Base-by-base conservation (phyloP, 2,113 vertebrate species). In the Prochilodus magdalenae region DNA sequence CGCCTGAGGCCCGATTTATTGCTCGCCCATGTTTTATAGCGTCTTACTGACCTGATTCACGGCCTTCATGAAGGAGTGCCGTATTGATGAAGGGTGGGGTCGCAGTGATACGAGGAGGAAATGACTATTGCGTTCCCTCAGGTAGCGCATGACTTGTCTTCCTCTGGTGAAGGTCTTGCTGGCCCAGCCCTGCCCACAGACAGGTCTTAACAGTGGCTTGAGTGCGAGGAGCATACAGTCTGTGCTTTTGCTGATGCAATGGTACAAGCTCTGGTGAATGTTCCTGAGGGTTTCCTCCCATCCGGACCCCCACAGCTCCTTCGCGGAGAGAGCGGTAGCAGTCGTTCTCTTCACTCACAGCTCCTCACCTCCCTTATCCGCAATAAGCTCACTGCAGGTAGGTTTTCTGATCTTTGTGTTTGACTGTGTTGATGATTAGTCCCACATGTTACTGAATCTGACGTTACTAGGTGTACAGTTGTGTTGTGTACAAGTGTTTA, bases 111-210 rank as follows among this genome's bases (percentile, higher is more conserved):
- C 47, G 65, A 65, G 30, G 59, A 40, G 75, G 75, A 71, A 60
- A 71, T 79, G 75, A 79, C 69, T 73, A 29, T 40, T 29, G 16
- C 66, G 14, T 49, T 81, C 53, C 55, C 36, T 79, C 65, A 65
- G 79, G 66, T 87, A 83, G 84, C 57, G 79, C 79, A 71, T 87
- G 87, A 87, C 72, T 84, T 67, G 15, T 63, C 85, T 90, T 92
- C 89, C 86, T 87, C 63, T 74, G 82, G 63, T 86, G 73, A 69
- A 79, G 69, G 72, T 73, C 51, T 51, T 80, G 60, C 75, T 49
- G 74, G 79, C 26, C 83, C 74, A 78, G 86, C 84, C 89, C 83
- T 89, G 72, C 88, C 89, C 79, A 10, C 7, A 26, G 47, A 55
- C 71, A 53, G 60, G 71, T 81, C 79, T 74, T 73, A 81, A 74